Evolutionary conservation across 2,797 vertebrate species (phyloP).

Genomic region (Pelobates cultripes): DNA sequence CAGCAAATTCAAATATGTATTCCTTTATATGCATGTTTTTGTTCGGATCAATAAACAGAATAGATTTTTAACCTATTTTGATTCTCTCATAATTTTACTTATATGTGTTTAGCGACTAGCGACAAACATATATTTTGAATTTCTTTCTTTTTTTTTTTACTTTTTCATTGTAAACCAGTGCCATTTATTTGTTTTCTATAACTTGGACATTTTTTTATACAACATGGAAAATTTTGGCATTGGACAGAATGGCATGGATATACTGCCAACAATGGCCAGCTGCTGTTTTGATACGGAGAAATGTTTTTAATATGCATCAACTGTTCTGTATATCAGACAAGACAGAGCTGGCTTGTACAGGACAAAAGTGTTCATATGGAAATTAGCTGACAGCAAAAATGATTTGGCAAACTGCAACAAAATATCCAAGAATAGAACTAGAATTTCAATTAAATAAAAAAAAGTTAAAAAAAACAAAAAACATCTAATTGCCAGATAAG

Average conservation of each 20-base stretch:
- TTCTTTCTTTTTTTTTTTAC: not conserved
- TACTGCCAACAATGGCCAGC: not conserved
- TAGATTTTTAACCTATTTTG: too few relatives aligned
- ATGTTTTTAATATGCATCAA: not conserved
- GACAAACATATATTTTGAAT: not conserved
- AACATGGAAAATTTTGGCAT: conserved; percentile 41
- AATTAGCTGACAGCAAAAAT: not conserved
- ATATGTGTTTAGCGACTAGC: too few relatives aligned
- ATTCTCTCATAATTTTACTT: too few relatives aligned
- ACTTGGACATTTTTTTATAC: conserved; percentile 29
- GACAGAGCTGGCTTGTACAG: conserved; percentile 19
- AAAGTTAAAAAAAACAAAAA: not conserved
- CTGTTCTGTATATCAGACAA: conserved; percentile 19
- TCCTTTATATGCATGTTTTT: too few relatives aligned
- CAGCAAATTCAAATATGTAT: too few relatives aligned
- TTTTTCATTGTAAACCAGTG: conserved; percentile 16
- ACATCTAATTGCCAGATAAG: too few relatives aligned
- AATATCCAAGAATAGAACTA: not conserved
- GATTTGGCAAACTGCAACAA: not conserved
- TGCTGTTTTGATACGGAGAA: not conserved
- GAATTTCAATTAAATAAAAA: not conserved
- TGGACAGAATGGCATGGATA: conserved; percentile 9
- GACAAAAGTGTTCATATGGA: conserved; percentile 7
- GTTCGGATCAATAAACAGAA: too few relatives aligned
- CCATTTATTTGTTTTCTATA: conserved; percentile 34